Evolutionary conservation across 2,113 vertebrate genomes (phyloP).

Genomic region (Hippocampus barbouri): DNA sequence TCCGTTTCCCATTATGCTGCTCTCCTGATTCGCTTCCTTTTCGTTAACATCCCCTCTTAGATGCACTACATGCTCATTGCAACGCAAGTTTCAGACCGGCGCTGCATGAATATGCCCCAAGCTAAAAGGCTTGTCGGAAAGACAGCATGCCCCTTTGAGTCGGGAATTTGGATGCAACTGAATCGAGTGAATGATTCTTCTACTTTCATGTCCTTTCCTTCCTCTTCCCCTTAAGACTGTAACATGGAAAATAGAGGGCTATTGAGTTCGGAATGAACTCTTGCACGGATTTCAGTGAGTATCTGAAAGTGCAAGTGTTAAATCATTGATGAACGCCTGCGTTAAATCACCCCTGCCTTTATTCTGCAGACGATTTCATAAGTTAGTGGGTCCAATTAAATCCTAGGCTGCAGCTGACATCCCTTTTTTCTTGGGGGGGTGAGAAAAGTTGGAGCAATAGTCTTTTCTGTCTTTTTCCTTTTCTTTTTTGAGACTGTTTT

Average conservation of each 20-base stretch:
- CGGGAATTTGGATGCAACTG: conserved; percentile 38
- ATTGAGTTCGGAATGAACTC: conserved; percentile 9
- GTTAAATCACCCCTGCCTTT: conserved; percentile 1
- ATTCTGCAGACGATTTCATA: neutral
- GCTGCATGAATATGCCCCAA: conserved; percentile 57
- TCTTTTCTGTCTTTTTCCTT: conserved; percentile 4
- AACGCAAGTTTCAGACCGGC: conserved; percentile 40
- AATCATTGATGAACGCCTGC: neutral
- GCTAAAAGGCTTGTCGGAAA: conserved; percentile 32
- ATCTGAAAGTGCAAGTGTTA: neutral
- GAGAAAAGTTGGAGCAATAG: conserved; percentile 14
- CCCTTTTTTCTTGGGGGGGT: neutral
- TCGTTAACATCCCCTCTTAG: conserved; percentile 29
- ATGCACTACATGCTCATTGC: conserved; percentile 33
- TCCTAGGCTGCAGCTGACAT: conserved; percentile 26
- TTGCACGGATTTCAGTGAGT: neutral
- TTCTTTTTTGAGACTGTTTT: neutral
- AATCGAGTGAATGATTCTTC: conserved; percentile 31
- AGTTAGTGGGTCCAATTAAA: conserved; percentile 1
- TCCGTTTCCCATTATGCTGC: conserved; percentile 10
- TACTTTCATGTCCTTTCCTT: conserved; percentile 28
- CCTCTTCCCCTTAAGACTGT: conserved; percentile 23
- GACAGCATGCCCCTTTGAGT: conserved; percentile 33
- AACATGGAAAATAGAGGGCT: conserved; percentile 1
- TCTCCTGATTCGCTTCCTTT: conserved; percentile 10